Conservation (phyloP, 2,113 vertebrate species). For the Pyxicephalus adspersus region DNA sequence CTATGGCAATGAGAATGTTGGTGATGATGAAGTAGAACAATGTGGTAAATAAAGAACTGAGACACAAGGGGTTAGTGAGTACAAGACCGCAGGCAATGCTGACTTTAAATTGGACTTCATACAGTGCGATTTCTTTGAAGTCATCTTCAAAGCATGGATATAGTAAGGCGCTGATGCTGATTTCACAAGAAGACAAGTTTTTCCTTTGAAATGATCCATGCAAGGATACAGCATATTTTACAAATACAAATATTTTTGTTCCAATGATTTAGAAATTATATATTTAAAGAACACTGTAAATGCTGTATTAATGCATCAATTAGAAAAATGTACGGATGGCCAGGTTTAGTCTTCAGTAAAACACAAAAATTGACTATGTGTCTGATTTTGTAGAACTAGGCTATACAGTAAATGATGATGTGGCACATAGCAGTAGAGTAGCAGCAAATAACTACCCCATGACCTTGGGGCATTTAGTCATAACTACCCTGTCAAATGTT, state of each 20-base stretch:
- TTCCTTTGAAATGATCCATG: constrained; percentile 8
- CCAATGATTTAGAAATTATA: background rate
- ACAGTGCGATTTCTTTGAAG: constrained; percentile 31
- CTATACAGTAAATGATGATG: no score
- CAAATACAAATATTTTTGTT: constrained; percentile 6
- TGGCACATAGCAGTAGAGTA: no score
- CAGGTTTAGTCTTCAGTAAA: no score
- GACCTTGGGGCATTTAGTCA: no score
- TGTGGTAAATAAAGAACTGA: constrained; percentile 1
- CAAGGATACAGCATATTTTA: background rate
- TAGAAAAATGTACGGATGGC: no score
- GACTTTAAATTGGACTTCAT: constrained; percentile 36
- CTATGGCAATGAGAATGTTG: constrained; percentile 5
- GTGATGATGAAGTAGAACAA: background rate
- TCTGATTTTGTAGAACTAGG: no score
- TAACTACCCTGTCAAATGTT: no score
- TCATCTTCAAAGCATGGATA: constrained; percentile 40
- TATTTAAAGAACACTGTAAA: background rate
- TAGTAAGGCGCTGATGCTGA: constrained; percentile 6
- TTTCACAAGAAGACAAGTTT: background rate
- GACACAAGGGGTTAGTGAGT: background rate
- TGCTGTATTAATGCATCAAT: background rate
- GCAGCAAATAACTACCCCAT: no score
- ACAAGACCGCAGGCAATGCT: constrained; percentile 6
- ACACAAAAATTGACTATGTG: no score